phyloP scores from a whole-genome alignment of 2,113 vertebrate genomes.

The Labrus mixtus region DNA sequence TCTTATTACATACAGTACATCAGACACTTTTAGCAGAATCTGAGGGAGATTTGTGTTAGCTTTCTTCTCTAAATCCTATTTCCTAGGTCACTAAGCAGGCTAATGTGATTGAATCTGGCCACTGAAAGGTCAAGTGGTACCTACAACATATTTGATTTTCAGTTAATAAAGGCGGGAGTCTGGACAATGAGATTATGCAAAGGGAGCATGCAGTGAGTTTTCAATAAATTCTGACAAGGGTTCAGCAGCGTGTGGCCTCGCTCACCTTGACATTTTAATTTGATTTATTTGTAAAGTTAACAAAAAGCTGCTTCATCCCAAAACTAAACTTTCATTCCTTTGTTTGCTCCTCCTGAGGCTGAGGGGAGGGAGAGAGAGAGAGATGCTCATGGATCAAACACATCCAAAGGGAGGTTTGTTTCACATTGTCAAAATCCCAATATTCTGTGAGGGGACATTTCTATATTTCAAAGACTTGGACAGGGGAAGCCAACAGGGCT shows the following conservation, averaged over 20 bases:
- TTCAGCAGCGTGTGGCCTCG: background rate
- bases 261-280: background rate
- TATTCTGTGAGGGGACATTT: constrained; percentile 34
- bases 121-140: background rate
- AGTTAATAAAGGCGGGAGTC: background rate
- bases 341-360: constrained; percentile 16
- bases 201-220: background rate
- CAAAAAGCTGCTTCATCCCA: background rate
- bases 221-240: background rate
- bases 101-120: background rate
- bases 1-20: no score
- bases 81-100: background rate
- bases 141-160: background rate
- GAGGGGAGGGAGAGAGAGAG: background rate
- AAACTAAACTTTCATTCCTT: background rate
- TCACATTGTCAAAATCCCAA: constrained; percentile 17
- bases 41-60: background rate
- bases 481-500: background rate
- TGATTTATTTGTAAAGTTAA: background rate
- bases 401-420: constrained; percentile 19
- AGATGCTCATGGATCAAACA: constrained; percentile 10
- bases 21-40: background rate
- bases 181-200: background rate
- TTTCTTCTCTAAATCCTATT: background rate
- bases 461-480: constrained; percentile 37